Evolutionary conservation across 2,797 vertebrate species (phyloP).

Genomic region (Hydrolagus colliei): DNA sequence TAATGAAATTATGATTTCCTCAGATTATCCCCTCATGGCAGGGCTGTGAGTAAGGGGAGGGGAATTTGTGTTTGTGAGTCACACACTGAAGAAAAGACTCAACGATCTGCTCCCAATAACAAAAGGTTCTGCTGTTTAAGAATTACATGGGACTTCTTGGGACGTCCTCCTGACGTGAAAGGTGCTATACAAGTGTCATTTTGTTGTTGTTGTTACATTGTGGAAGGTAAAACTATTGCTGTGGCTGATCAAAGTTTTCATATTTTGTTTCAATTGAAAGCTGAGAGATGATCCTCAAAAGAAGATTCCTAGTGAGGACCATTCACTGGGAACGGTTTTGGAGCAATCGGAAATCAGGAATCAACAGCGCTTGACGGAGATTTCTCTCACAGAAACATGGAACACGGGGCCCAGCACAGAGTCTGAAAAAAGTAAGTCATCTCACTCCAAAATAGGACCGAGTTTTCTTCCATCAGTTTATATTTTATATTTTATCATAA

Average conservation of each 20-base stretch:
- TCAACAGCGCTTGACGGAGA: slow-evolving; percentile 12
- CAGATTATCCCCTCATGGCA: too few relatives aligned
- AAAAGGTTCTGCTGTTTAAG: background rate
- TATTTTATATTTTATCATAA: background rate
- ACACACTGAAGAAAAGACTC: background rate
- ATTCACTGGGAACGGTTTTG: background rate
- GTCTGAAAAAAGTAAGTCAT: slow-evolving; percentile 8
- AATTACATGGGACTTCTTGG: background rate
- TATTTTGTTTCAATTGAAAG: background rate
- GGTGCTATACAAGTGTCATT: too few relatives aligned
- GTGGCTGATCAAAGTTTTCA: background rate
- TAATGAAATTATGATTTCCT: too few relatives aligned
- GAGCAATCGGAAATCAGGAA: background rate
- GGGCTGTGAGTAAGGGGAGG: background rate
- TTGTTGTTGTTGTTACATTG: background rate
- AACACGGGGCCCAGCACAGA: slow-evolving; percentile 11
- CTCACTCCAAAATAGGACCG: background rate
- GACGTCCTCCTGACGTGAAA: too few relatives aligned
- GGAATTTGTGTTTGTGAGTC: background rate
- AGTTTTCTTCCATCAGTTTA: background rate
- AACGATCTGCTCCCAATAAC: background rate
- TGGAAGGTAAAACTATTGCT: background rate
- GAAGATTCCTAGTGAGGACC: background rate
- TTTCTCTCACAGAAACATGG: slow-evolving; percentile 3
- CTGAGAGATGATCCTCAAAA: slow-evolving; percentile 14